phyloP scores from a whole-genome alignment of 2,888 invertebrate genomes.

The Entomobrya multifasciata region DNA sequence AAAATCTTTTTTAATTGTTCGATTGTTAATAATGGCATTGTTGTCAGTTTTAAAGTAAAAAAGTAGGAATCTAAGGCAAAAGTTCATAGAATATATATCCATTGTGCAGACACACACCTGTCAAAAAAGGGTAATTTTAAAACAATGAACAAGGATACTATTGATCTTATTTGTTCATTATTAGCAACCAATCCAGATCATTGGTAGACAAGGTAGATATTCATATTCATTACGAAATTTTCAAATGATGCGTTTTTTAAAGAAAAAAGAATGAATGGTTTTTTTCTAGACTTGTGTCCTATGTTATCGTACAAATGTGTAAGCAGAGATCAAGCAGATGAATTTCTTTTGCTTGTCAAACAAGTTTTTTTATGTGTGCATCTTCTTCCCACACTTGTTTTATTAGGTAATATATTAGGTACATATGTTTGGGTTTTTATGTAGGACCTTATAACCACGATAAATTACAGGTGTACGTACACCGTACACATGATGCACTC shows the following conservation, averaged over 20 bases:
- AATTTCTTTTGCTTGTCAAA: conserved; percentile 42
- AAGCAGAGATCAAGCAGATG: background rate
- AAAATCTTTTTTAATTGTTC: too few relatives aligned
- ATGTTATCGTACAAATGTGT: conserved; percentile 18
- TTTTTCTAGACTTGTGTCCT: too few relatives aligned
- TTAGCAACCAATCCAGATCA: background rate
- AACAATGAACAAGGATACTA: background rate
- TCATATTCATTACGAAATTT: too few relatives aligned
- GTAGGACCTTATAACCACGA: too few relatives aligned
- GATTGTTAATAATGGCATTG: too few relatives aligned
- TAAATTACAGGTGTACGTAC: too few relatives aligned
- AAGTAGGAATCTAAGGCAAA: conserved; percentile 55
- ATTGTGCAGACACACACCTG: background rate
- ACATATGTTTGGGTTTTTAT: background rate
- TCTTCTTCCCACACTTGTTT: conserved; percentile 41
- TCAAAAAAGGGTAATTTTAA: background rate
- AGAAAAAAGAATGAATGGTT: too few relatives aligned
- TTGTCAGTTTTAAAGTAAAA: background rate
- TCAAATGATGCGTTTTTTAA: too few relatives aligned
- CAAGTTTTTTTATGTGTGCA: conserved; percentile 48
- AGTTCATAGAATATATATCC: conserved; percentile 21
- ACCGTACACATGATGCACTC: too few relatives aligned
- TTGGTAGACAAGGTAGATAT: background rate
- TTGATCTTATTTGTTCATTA: too few relatives aligned
- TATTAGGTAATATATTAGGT: background rate